Evolutionary conservation across 2,113 vertebrate genomes (phyloP).

Genomic region (Herpetotheres cachinnans): DNA sequence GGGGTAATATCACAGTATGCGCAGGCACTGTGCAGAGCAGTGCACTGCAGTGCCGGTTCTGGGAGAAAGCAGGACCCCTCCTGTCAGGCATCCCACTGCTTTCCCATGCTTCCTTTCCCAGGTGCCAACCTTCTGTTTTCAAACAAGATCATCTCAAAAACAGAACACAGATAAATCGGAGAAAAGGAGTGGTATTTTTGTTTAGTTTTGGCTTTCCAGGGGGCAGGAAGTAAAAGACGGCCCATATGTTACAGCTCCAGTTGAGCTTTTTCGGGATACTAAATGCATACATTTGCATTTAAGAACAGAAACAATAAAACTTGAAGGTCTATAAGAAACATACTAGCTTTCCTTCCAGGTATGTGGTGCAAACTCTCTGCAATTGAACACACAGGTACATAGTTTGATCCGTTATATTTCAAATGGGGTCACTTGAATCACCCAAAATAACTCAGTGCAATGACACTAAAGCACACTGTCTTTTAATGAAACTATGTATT

Average conservation of each 20-base stretch:
- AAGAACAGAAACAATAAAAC: background rate
- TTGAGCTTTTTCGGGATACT: background rate
- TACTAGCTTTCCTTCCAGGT: background rate
- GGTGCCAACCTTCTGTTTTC: constrained; percentile 54
- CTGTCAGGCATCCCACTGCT: constrained; percentile 9
- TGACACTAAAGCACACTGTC: constrained; percentile 14
- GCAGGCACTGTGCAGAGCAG: background rate
- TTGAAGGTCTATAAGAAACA: background rate
- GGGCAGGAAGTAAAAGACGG: background rate
- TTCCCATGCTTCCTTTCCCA: background rate
- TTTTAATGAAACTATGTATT: constrained; percentile 43
- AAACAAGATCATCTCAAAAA: background rate
- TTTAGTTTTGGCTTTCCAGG: constrained; percentile 10
- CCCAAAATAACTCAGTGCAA: constrained; percentile 15
- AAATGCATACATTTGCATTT: background rate
- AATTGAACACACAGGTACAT: background rate
- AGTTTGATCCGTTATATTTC: background rate
- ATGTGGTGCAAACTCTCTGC: background rate
- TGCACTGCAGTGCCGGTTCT: background rate
- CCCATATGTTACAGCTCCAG: constrained; percentile 7
- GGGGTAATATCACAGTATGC: background rate
- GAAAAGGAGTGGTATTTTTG: background rate
- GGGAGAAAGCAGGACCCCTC: background rate
- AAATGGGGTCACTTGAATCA: background rate
- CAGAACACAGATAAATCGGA: background rate